These are phyloP conservation scores for Falco peregrinus DNA, from an alignment of 2,797 vertebrate species.

Conservation along the genomic window DNA sequence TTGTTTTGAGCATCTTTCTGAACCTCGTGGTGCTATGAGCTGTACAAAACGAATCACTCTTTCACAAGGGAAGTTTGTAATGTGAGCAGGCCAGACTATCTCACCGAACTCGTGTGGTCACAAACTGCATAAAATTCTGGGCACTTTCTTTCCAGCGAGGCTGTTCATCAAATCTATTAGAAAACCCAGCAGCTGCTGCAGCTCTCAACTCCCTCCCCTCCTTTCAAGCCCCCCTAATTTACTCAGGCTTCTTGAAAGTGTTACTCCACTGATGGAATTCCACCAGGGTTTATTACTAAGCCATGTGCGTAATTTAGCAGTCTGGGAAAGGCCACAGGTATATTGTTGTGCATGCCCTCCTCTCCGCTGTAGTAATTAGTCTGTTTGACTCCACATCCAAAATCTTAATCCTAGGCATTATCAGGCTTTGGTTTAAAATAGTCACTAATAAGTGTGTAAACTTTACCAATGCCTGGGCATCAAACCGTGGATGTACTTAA, in stretches of 20 bases:
- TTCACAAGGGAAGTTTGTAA: neutral
- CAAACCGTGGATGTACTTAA: neutral
- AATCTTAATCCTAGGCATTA: slow-evolving; percentile 5
- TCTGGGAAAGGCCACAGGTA: slow-evolving; percentile 4
- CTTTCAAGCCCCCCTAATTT: slow-evolving; percentile 1
- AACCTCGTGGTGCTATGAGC: neutral
- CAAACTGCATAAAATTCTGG: neutral
- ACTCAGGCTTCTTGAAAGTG: neutral
- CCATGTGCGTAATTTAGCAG: neutral
- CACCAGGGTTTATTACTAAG: neutral
- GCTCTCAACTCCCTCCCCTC: neutral
- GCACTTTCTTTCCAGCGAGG: neutral
- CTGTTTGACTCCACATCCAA: neutral
- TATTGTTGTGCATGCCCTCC: neutral
- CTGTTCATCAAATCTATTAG: neutral
- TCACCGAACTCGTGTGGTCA: neutral
- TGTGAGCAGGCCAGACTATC: neutral
- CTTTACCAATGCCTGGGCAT: neutral
- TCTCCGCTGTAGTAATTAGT: neutral
- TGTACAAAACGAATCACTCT: neutral
- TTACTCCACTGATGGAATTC: neutral
- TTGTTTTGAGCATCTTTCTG: neutral
- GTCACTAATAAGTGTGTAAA: neutral
- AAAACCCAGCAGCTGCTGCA: neutral
- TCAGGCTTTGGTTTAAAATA: neutral